A percentile compares a stretch with the other conserved stretches of the same genome.
phyloP scores from a whole-genome alignment of 2,888 invertebrate species.

The Oithona nana region DNA sequence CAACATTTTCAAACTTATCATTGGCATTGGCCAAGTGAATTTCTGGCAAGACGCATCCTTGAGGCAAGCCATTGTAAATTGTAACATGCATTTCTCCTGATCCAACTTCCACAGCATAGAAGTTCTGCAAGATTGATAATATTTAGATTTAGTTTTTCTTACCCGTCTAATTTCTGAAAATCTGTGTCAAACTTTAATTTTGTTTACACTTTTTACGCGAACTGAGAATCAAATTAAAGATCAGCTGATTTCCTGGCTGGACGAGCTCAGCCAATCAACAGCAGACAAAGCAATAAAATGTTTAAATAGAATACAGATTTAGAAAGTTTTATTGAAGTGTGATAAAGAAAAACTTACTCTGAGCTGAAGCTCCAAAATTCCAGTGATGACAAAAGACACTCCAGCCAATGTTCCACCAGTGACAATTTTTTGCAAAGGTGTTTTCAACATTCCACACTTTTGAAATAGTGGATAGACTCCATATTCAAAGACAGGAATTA shows the following conservation, averaged over 20 bases:
- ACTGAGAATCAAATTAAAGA: no score
- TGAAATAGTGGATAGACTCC: conserved; percentile 29
- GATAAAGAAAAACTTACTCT: not conserved
- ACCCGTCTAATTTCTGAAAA: no score
- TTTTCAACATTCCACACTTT: conserved; percentile 22
- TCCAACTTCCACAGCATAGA: not conserved
- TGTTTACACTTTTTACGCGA: no score
- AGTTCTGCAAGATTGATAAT: no score
- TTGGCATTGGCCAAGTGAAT: not conserved
- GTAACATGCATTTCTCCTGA: not conserved
- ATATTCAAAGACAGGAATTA: conserved; percentile 32
- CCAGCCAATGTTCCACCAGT: conserved; percentile 33
- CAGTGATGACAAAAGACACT: conserved; percentile 33
- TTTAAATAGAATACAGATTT: no score
- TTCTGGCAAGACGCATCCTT: not conserved
- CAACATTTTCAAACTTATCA: no score
- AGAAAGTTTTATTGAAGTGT: no score
- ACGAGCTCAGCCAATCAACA: no score
- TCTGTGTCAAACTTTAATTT: no score
- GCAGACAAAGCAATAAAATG: no score
- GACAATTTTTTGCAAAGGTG: conserved; percentile 33
- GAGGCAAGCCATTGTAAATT: not conserved
- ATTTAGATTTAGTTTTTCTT: no score
- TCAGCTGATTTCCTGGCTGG: no score
- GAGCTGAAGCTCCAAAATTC: conserved; percentile 29